Evolutionary conservation across 2,797 vertebrate species (phyloP).

Genomic region (Loriculus beryllinus): DNA sequence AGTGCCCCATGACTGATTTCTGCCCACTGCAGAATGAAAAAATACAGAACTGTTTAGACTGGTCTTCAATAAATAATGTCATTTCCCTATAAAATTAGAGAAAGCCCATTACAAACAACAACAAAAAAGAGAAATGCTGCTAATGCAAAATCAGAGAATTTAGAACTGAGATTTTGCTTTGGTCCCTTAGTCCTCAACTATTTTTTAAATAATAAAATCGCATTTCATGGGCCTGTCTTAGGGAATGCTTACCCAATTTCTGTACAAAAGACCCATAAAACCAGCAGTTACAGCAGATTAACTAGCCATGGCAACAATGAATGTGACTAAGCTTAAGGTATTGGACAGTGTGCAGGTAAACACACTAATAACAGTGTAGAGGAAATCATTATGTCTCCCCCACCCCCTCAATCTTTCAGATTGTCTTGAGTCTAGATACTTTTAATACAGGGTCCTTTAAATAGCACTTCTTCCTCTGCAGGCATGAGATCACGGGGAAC

Average conservation of each 20-base stretch:
- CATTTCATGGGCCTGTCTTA: not conserved
- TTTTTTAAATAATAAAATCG: not conserved
- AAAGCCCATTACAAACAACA: not conserved
- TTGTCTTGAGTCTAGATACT: not conserved
- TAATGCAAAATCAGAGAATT: not conserved
- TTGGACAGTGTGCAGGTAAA: not conserved
- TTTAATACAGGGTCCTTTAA: not conserved
- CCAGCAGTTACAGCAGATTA: not conserved
- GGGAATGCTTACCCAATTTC: not conserved
- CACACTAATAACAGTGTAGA: not conserved
- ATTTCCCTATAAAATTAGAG: not conserved
- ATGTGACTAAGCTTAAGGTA: not conserved
- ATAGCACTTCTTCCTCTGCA: not conserved
- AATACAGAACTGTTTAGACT: not conserved
- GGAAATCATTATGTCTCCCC: not conserved
- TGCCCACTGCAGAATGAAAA: not conserved
- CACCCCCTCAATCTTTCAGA: not conserved
- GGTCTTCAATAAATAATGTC: not conserved
- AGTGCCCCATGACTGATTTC: not conserved
- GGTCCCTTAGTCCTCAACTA: not conserved
- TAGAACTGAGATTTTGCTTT: not conserved
- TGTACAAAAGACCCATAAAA: not conserved
- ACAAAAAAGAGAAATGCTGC: not conserved
- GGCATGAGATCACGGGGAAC: not conserved
- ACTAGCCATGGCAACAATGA: not conserved